These are phyloP conservation scores for Sciaenops ocellatus DNA, from an alignment of 2,797 vertebrate genomes.

Conservation along the genomic window DNA sequence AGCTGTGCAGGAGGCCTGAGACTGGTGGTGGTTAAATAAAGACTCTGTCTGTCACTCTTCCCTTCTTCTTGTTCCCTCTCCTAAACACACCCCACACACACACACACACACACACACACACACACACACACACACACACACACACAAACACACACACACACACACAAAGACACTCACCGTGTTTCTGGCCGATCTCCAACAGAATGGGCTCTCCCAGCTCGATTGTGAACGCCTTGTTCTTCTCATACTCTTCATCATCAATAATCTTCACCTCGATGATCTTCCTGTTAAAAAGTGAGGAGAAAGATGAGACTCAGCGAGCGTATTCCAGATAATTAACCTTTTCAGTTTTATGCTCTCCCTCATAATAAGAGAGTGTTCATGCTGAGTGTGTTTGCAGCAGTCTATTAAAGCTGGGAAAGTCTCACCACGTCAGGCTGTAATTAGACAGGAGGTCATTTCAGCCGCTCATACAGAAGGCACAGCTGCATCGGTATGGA, in stretches of 20 bases:
- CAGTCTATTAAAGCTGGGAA: slow-evolving; percentile 5
- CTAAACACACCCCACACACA: slow-evolving; percentile 26
- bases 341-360: background rate
- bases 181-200: slow-evolving; percentile 87
- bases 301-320: background rate
- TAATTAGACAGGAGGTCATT: slow-evolving; percentile 15
- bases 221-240: slow-evolving; percentile 89
- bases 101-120: slow-evolving; percentile 26
- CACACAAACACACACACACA: background rate
- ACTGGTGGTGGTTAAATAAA: slow-evolving; percentile 29
- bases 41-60: slow-evolving; percentile 29
- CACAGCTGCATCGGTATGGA: background rate
- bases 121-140: slow-evolving; percentile 30
- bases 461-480: slow-evolving; percentile 8
- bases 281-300: slow-evolving; percentile 80
- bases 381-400: background rate
- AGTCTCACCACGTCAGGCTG: background rate
- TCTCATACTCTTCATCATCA: slow-evolving; percentile 91
- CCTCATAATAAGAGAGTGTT: slow-evolving; percentile 6
- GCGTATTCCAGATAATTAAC: slow-evolving; percentile 4
- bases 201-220: slow-evolving; percentile 88
- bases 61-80: background rate
- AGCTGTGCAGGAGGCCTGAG: slow-evolving; percentile 8
- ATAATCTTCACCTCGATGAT: slow-evolving; percentile 91
- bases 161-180: slow-evolving; percentile 64